Base-by-base conservation (phyloP, 2,888 invertebrate species). In the Bimastos eiseni region DNA sequence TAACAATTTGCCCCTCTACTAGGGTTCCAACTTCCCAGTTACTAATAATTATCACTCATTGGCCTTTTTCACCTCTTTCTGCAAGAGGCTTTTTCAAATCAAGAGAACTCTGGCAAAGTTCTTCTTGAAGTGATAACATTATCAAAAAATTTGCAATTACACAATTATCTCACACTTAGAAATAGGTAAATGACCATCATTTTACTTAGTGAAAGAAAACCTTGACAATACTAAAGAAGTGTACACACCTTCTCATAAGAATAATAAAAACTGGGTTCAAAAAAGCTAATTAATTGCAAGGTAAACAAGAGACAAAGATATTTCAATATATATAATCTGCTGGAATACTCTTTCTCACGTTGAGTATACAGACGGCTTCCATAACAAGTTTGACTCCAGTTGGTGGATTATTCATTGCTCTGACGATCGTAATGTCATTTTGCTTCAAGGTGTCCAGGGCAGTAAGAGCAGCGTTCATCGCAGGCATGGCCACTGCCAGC, bases 241-340 rank as follows among this genome's bases (percentile, higher is more conserved):
- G 70, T n/a, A 8, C 8, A n/a, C 30, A 70, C 30, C 55, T n/a
- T n/a, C 41, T n/a, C 70, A 70, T 15, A 19, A 44, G 44, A 44
- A 44, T 55, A 70, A n/a, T 70, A 70, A 70, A 30, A 70, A 70
- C 8, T 70, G 70, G 70, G n/a, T 8, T 34, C 15, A 19, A 34
- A 86, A 86, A 86, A 86, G 86, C 37, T 34, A 86, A 13, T 44
- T 13, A 49, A 49, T 13, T n/a, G 2, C 3, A 90, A 83, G 21
- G 37, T 8, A 33, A 70, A 70, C 21, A 90, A 90, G 49, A 21
- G 30, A 84, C n/a, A 37, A 17, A 36, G 49, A 36, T 92, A 95
- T 95, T 94, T 95, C 96, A 93, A 95, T 95, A 34, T 96, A 96
- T 17, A 96, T 94, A n/a, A n/a, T 91, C 95, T 95, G 88, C 95